A percentile compares a stretch with the other conserved stretches of the same genome.
phyloP scores from a whole-genome alignment of 2,888 invertebrate genomes.

The Minunthozetes semirufus region DNA sequence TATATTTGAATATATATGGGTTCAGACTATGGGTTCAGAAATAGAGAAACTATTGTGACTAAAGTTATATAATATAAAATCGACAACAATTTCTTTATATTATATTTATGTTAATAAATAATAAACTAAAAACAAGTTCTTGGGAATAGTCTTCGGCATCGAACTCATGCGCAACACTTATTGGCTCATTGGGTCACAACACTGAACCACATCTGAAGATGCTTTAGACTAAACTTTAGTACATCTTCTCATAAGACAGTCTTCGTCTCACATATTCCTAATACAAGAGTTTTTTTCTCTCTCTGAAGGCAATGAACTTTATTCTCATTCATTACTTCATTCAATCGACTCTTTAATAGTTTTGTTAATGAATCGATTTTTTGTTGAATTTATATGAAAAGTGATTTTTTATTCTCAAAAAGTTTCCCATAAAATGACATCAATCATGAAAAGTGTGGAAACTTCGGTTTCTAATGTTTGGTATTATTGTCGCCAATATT shows the following conservation, averaged over 20 bases:
- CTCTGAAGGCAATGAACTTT: neutral
- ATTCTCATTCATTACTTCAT: neutral
- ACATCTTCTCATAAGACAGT: neutral
- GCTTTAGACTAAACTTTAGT: neutral
- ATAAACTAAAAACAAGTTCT: neutral
- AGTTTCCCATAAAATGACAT: neutral
- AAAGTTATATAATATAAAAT: neutral
- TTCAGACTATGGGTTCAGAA: too few species aligned
- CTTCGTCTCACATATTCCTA: neutral
- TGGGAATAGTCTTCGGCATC: neutral
- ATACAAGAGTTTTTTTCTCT: neutral
- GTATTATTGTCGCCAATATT: constrained; percentile 32
- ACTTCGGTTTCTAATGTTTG: neutral
- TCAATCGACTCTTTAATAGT: neutral
- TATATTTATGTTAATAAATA: neutral
- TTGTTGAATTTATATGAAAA: neutral
- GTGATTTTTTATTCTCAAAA: neutral
- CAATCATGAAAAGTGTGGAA: constrained; percentile 3
- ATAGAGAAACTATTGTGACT: neutral
- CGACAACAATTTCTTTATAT: neutral
- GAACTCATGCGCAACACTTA: constrained; percentile 23
- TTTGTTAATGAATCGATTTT: neutral
- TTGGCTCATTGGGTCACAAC: constrained; percentile 20
- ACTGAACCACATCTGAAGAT: constrained; percentile 2
- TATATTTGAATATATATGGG: too few species aligned